Evolutionary conservation across 2,888 invertebrate genomes (phyloP).

Genomic region (Macrophya alboannulata): DNA sequence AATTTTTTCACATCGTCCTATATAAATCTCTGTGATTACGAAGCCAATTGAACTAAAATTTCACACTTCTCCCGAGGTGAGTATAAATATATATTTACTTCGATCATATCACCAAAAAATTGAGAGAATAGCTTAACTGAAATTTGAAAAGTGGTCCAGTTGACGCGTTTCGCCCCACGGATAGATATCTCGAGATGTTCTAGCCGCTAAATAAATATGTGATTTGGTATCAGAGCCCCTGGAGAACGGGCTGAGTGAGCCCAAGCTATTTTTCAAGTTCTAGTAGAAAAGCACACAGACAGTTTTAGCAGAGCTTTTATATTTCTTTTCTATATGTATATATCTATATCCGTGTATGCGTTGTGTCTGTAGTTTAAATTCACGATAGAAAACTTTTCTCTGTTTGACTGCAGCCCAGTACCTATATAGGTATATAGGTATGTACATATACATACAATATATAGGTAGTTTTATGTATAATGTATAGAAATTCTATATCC

Average conservation of each 20-base stretch:
- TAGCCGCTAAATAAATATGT: slow-evolving; percentile 19
- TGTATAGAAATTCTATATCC: background rate
- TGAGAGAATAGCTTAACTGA: background rate
- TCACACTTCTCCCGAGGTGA: too few species aligned
- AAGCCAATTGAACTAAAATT: too few species aligned
- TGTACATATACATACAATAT: background rate
- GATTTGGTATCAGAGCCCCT: slow-evolving; percentile 2
- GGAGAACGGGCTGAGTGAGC: background rate
- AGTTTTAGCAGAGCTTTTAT: background rate
- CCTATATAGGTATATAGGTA: background rate
- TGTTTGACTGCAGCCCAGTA: background rate
- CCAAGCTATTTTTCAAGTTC: slow-evolving; percentile 8
- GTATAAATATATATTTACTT: too few species aligned
- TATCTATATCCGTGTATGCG: background rate
- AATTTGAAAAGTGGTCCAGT: background rate
- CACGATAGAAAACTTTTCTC: slow-evolving; percentile 2
- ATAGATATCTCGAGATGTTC: background rate
- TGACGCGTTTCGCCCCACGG: too few species aligned
- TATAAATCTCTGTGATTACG: too few species aligned
- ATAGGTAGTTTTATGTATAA: background rate
- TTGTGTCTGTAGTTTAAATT: background rate
- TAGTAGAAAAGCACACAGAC: background rate
- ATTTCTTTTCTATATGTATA: background rate
- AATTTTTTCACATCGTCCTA: too few species aligned
- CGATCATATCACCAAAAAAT: background rate